Percentiles rank a stretch among this genome's conserved stretches.
phyloP scores from a whole-genome alignment of 2,888 invertebrate genomes.

The Phania funesta region DNA sequence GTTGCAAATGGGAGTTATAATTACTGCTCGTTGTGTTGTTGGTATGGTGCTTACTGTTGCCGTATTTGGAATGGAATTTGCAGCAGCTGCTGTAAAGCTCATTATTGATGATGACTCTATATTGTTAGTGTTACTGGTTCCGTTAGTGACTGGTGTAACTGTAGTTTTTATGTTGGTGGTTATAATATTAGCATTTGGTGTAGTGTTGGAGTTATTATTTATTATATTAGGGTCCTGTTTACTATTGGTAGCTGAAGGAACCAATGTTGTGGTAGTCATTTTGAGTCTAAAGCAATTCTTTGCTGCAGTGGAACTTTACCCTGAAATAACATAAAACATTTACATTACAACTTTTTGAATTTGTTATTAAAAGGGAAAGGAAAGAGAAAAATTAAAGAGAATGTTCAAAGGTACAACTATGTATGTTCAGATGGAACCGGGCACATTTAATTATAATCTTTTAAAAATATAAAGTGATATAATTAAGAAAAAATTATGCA shows the following conservation, averaged over 20 bases:
- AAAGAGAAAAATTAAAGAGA: too few species aligned
- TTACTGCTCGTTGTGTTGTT: constrained; percentile 58
- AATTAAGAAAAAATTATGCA: too few species aligned
- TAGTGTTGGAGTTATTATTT: constrained; percentile 34
- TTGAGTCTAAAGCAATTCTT: constrained; percentile 27
- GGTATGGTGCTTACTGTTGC: constrained; percentile 65
- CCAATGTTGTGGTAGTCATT: constrained; percentile 65
- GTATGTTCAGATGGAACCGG: too few species aligned
- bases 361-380: too few species aligned
- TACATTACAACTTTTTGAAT: too few species aligned
- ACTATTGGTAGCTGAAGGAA: constrained; percentile 51
- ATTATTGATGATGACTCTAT: constrained; percentile 65
- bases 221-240: constrained; percentile 44
- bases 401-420: too few species aligned
- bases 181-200: constrained; percentile 41
- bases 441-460: too few species aligned
- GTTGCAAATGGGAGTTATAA: constrained; percentile 55
- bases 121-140: constrained; percentile 15
- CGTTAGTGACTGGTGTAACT: constrained; percentile 39
- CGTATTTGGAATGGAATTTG: constrained; percentile 44
- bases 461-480: too few species aligned
- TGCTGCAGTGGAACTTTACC: background rate
- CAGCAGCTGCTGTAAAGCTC: constrained; percentile 57
- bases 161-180: constrained; percentile 20
- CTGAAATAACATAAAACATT: constrained; percentile 14